Percentiles rank a stretch among this genome's conserved stretches.
These are phyloP conservation scores for Cyanoramphus novaezelandiae DNA, from an alignment of 2,113 vertebrate species.

Conservation along the genomic window DNA sequence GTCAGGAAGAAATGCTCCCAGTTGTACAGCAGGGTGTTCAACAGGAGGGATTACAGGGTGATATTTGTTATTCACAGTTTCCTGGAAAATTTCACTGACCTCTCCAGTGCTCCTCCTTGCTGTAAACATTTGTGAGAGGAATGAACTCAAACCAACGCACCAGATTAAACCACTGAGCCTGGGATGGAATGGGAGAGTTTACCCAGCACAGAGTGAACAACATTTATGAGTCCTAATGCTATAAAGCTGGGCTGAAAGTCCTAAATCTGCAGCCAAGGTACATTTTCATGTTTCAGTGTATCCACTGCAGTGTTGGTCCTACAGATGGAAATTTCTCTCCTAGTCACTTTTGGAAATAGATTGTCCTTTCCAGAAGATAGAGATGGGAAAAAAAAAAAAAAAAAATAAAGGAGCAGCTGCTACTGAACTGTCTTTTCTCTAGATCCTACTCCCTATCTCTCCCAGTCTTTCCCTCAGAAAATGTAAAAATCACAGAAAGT, in stretches of 20 bases:
- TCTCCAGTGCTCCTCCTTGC: background rate
- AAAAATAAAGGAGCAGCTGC: background rate
- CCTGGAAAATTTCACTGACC: background rate
- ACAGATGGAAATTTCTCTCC: background rate
- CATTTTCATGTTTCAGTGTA: background rate
- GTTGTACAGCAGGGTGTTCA: background rate
- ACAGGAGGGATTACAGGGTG: background rate
- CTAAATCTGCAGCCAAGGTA: background rate
- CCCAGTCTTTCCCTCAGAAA: background rate
- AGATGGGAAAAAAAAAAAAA: background rate
- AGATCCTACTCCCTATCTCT: background rate
- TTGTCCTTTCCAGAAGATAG: background rate
- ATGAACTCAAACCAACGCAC: background rate
- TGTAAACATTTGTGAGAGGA: background rate
- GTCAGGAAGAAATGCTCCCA: background rate
- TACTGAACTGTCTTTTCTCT: background rate
- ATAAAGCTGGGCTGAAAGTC: background rate
- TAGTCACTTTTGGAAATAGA: background rate
- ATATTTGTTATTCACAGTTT: background rate
- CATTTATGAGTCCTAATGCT: background rate
- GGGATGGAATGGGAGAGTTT: background rate
- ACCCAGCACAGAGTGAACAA: background rate
- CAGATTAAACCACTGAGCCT: background rate
- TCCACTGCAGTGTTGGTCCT: background rate
- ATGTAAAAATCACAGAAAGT: background rate